Conservation (phyloP, 2,113 vertebrate genomes). For the Scatophagus argus region DNA sequence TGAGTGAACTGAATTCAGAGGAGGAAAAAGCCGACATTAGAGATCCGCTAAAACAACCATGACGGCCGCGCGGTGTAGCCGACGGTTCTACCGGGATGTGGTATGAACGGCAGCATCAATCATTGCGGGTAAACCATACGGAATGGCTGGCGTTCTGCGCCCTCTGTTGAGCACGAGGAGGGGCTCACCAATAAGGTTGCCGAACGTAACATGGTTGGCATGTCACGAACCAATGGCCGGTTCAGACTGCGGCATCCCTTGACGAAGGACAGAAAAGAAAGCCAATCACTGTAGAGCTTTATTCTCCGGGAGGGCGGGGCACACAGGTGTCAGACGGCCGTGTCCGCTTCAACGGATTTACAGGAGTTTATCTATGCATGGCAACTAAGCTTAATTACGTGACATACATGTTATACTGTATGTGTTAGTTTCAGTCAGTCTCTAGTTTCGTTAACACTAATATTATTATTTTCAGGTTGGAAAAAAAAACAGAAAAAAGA, state of each 20-base stretch:
- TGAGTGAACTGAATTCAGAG: not conserved
- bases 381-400: conserved; percentile 21
- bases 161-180: conserved; percentile 18
- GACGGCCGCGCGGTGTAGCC: conserved; percentile 10
- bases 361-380: not conserved
- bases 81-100: conserved; percentile 24
- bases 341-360: conserved; percentile 14
- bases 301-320: conserved; percentile 68
- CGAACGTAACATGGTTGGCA: conserved; percentile 26
- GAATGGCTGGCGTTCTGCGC: conserved; percentile 56
- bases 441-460: too few relatives aligned
- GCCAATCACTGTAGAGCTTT: conserved; percentile 61
- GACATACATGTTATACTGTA: not conserved
- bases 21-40: not conserved
- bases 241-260: not conserved
- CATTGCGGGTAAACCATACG: conserved; percentile 42
- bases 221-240: conserved; percentile 29
- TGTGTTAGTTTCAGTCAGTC: not conserved
- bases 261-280: not conserved
- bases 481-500: too few relatives aligned
- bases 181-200: conserved; percentile 57
- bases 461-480: too few relatives aligned
- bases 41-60: conserved; percentile 19
- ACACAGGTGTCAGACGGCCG: conserved; percentile 67
- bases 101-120: conserved; percentile 45